Evolutionary conservation across 1,140 invertebrate species (phyloP), one percentile per base, ranked within the genome.

Genomic region (Lepidotrigona ventralis): DNA sequence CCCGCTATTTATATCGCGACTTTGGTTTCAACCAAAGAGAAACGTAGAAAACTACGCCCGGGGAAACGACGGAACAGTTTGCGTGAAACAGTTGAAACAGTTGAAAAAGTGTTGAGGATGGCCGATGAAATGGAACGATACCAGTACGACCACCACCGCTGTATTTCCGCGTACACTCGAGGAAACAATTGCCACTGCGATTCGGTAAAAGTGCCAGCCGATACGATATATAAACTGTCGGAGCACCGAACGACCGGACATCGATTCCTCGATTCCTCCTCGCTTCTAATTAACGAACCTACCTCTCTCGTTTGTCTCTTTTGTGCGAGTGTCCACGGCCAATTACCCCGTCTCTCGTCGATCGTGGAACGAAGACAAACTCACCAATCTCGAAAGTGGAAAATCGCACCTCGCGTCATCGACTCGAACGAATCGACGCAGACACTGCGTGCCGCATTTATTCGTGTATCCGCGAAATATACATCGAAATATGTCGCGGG

Each of bases 211-310:
- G 6, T 21, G 17, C 58, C 21, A 21, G 4, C 19, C 53, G 53
- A 23, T 15, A 1, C 53, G 26, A 33, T 3, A 54, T 1, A 56
- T 12, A n/a, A 29, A 54, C 21, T 0, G 19, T 23, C 3, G 11
- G 68, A 33, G 21, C 12, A 0, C 51, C 21, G 14, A n/a, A n/a
- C 15, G 29, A 69, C 53, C 60, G 63, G 12, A 21, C 26, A 17
- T n/a, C 39, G 54, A 26, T 33, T 33, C 33, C 26, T 76, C 58
- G 17, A 15, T 46, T 39, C n/a, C 12, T 33, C 23, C 4, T 68
- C 64, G 63, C 53, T 68, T 68, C 63, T 69, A 69, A 78, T 78
- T 69, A 69, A 26, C 21, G 17, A 9, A 46, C 39, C 39, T 68
- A 23, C 8, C 60, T 29, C 60, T 33, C 73, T 33, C n/a, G 21